A percentile compares a stretch with the other conserved stretches of the same genome.
phyloP scores from a whole-genome alignment of 2,888 invertebrate species.

The Morpho helenor region DNA sequence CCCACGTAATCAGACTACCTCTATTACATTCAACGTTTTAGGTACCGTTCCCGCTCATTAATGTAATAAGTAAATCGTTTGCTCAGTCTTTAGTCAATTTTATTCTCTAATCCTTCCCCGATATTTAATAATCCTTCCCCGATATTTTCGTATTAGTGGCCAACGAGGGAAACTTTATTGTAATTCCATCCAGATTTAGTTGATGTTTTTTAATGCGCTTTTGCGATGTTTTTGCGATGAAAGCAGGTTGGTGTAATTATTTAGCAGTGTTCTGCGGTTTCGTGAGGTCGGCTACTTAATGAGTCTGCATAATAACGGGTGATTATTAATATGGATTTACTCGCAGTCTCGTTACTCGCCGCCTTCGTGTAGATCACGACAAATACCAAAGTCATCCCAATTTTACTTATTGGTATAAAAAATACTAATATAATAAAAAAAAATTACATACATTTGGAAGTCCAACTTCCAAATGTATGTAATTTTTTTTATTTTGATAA shows the following conservation, averaged over 20 bases:
- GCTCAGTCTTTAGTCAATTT: slow-evolving; percentile 61
- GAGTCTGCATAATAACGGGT: slow-evolving; percentile 65
- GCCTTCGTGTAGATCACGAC: slow-evolving; percentile 30
- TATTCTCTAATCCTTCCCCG: slow-evolving; percentile 55
- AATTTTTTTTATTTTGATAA: too few relatives aligned
- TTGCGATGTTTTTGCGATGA: slow-evolving; percentile 73
- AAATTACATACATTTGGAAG: too few relatives aligned
- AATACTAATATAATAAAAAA: slow-evolving; percentile 34
- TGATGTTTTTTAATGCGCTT: slow-evolving; percentile 55
- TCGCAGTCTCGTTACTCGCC: slow-evolving; percentile 48
- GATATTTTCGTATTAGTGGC: slow-evolving; percentile 55
- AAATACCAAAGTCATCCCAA: too few relatives aligned
- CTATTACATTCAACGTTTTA: slow-evolving; percentile 71
- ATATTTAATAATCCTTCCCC: slow-evolving; percentile 56
- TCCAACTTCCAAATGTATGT: too few relatives aligned
- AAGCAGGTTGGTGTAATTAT: slow-evolving; percentile 70
- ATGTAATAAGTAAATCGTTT: slow-evolving; percentile 72
- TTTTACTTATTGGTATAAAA: slow-evolving; percentile 25
- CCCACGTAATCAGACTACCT: slow-evolving; percentile 76
- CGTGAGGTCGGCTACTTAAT: slow-evolving; percentile 62
- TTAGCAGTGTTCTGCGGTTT: slow-evolving; percentile 75
- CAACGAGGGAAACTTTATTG: slow-evolving; percentile 36
- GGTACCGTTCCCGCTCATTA: slow-evolving; percentile 69
- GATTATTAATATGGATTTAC: slow-evolving; percentile 71
- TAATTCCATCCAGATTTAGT: slow-evolving; percentile 44